Evolutionary conservation across 2,888 invertebrate species (phyloP).

Genomic region (Drosophila meridionalis): DNA sequence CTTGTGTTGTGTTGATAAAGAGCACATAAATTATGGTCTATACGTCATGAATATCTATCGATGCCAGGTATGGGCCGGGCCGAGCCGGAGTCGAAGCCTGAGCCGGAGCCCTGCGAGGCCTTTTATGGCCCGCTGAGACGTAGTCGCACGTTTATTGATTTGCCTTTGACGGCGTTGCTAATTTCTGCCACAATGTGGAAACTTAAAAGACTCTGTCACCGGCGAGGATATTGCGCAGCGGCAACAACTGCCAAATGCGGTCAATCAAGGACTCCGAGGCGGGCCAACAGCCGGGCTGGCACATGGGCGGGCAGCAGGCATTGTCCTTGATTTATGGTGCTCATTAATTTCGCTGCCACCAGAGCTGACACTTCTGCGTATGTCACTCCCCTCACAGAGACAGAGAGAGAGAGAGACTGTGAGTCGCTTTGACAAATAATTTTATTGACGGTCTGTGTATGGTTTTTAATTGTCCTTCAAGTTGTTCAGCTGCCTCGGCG

Average conservation of each 20-base stretch:
- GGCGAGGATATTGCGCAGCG: conserved; percentile 23
- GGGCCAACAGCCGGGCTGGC: conserved; percentile 8
- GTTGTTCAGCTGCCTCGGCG: conserved; percentile 48
- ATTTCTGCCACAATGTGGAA: conserved; percentile 60
- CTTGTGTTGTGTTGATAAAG: conserved; percentile 63
- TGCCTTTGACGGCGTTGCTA: conserved; percentile 62
- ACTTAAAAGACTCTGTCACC: conserved; percentile 19
- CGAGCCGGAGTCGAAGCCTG: conserved; percentile 21
- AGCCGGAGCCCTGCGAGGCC: conserved; percentile 18
- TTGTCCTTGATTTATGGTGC: conserved; percentile 77
- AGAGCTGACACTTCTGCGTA: conserved; percentile 72
- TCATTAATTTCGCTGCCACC: conserved; percentile 75
- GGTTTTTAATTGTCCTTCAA: conserved; percentile 76
- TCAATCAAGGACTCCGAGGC: conserved; percentile 77
- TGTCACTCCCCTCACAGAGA: conserved; percentile 23
- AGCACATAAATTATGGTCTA: conserved; percentile 71
- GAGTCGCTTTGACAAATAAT: conserved; percentile 82
- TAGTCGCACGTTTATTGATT: conserved; percentile 73
- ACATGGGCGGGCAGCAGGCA: conserved; percentile 27
- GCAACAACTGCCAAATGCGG: conserved; percentile 64
- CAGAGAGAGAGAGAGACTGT: not conserved
- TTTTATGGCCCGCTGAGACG: conserved; percentile 51
- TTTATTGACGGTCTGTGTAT: conserved; percentile 80
- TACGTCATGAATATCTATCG: conserved; percentile 73
- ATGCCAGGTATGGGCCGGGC: conserved; percentile 32